Percentiles rank a stretch among this genome's conserved stretches.
Conservation (phyloP, 2,888 invertebrate genomes). For the Acanthacorydalis orientalis region DNA sequence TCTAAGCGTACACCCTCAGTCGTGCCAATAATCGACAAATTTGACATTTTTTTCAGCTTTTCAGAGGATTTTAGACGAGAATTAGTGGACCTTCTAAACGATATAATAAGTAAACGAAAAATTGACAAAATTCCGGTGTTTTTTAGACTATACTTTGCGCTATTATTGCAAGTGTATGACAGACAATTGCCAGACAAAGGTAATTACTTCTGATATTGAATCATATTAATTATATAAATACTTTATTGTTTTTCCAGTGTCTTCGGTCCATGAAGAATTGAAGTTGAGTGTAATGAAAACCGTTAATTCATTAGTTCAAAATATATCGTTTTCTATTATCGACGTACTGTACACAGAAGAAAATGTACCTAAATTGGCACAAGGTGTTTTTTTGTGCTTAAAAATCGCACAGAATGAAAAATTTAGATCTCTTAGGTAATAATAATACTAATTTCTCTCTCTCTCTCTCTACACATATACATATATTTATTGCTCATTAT, state of each 20-base stretch:
- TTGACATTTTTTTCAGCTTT: no score
- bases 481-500: no score
- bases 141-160: constrained; percentile 33
- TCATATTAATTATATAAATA: background rate
- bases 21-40: no score
- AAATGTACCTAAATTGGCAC: constrained; percentile 41
- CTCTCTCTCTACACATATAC: constrained; percentile 1
- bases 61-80: no score
- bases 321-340: constrained; percentile 31
- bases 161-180: constrained; percentile 38
- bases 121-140: constrained; percentile 28
- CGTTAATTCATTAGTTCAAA: constrained; percentile 31
- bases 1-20: no score
- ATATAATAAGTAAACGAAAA: constrained; percentile 18
- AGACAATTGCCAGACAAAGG: constrained; percentile 30
- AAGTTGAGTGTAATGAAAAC: constrained; percentile 39
- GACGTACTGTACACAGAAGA: constrained; percentile 35
- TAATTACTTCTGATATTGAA: constrained; percentile 16
- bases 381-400: constrained; percentile 44
- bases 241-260: constrained; percentile 28
- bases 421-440: constrained; percentile 42
- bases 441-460: no score
- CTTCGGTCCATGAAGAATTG: constrained; percentile 41
- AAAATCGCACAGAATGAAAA: constrained; percentile 50
- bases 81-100: background rate